Base-by-base conservation (phyloP, 1,140 invertebrate genomes). In the Littorina saxatilis region DNA sequence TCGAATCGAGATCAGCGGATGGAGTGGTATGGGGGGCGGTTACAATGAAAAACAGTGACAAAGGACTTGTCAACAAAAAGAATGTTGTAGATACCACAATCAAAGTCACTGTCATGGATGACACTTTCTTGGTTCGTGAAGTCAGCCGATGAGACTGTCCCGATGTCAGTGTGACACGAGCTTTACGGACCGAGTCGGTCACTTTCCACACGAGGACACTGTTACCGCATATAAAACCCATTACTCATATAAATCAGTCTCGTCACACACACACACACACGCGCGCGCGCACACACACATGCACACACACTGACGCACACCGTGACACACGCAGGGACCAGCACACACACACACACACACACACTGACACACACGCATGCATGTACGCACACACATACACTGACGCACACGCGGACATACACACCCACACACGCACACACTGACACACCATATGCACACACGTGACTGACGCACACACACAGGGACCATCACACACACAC, bases 231-330 rank as follows among this genome's bases (percentile, higher is more conserved):
- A 52, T 23, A 52, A 11, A 52, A 11, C 11, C 50, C 11, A 11
- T 13, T 23, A 52, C 50, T 13, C 50, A 52, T 23, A 52, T 23
- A 52, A 11, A 52, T 23, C n/a, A n/a, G n/a, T n/a, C n/a, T n/a
- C n/a, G 43, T 47, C 43, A 47, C 43, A 47, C 17, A 5, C 43
- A 47, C 43, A 47, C n/a, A n/a, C n/a, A n/a, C n/a, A n/a, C n/a
- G n/a, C 43, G 17, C 43, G 39, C 35, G 0, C 23, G 66, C 37
- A 61, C 32, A 58, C 52, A 61, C 50, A 77, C 58, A 58, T 39
- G 58, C 32, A 58, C 75, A 77, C 75, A 77, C 50, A 77, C 50
- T 37, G 29, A 77, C 75, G 37, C 39, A 61, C 37, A 68, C 27
- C 66, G 27, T 35, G 13, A 68, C 29, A 43, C 1, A 27, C 39